These are phyloP conservation scores for Drosophila orena DNA, from an alignment of 1,140 invertebrate species.

Conservation along the genomic window DNA sequence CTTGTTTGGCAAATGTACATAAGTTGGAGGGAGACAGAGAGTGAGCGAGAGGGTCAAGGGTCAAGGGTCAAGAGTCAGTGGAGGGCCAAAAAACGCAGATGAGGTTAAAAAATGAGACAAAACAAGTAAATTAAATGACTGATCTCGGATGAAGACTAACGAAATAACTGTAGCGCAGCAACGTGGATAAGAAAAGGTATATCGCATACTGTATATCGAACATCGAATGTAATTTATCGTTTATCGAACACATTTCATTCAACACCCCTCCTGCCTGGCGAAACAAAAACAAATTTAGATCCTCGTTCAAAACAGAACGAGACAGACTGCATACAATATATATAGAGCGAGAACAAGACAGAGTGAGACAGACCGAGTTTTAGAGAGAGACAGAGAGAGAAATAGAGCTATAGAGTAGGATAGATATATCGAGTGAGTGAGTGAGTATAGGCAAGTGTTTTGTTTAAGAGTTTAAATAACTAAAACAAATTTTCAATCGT, in stretches of 20 bases:
- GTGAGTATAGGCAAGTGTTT: constrained; percentile 66
- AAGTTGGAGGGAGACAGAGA: constrained; percentile 17
- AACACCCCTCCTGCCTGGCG: constrained; percentile 83
- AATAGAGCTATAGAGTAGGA: constrained; percentile 35
- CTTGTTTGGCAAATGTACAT: constrained; percentile 46
- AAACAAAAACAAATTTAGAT: constrained; percentile 23
- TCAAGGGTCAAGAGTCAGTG: constrained; percentile 13
- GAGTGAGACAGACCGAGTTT: constrained; percentile 41
- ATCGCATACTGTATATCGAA: constrained; percentile 38
- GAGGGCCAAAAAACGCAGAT: constrained; percentile 36
- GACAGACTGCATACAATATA: constrained; percentile 30
- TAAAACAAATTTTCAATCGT: constrained; percentile 74
- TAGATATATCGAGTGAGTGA: constrained; percentile 44
- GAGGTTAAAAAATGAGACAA: constrained; percentile 52
- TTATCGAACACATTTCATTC: constrained; percentile 71
- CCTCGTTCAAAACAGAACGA: constrained; percentile 22
- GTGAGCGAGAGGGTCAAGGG: constrained; percentile 8
- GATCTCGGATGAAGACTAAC: constrained; percentile 29
- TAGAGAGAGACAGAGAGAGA: constrained; percentile 37
- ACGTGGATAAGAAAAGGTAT: constrained; percentile 35
- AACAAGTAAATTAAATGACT: constrained; percentile 33
- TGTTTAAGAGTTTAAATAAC: constrained; percentile 30
- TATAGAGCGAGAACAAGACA: constrained; percentile 48
- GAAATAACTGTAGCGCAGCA: constrained; percentile 51
- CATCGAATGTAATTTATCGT: constrained; percentile 25